Evolutionary conservation across 2,888 invertebrate species (phyloP).

Genomic region (Chaitophorus viminalis): DNA sequence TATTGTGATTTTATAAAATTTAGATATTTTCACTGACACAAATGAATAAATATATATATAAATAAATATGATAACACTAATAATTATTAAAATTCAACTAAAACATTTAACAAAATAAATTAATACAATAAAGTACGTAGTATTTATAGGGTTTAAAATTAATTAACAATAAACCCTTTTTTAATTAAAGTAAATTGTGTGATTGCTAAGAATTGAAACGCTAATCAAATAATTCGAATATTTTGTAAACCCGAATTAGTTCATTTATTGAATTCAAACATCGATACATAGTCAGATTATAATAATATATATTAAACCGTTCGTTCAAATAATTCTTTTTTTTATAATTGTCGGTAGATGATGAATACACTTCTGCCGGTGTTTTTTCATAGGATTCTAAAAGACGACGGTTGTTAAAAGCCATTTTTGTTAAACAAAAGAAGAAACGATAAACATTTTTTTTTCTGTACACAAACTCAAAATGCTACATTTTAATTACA

Average conservation of each 20-base stretch:
- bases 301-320: not conserved
- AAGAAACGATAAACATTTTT: slow-evolving; percentile 25
- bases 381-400: not conserved
- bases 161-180: too few species aligned
- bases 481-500: slow-evolving; percentile 32
- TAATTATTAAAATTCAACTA: not conserved
- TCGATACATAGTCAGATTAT: not conserved
- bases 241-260: not conserved
- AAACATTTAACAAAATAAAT: not conserved
- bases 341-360: not conserved
- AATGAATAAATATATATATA: too few species aligned
- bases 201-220: not conserved
- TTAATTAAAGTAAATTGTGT: not conserved
- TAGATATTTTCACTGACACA: not conserved
- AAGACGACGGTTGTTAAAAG: slow-evolving; percentile 1
- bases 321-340: not conserved
- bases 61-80: not conserved
- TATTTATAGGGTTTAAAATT: not conserved
- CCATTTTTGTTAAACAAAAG: slow-evolving; percentile 10
- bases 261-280: not conserved
- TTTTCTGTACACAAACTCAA: slow-evolving; percentile 9
- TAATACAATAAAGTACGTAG: not conserved
- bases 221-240: not conserved
- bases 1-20: too few species aligned
- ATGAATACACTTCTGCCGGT: not conserved